These are phyloP conservation scores for Lasius fuliginosus DNA, from an alignment of 2,888 invertebrate species.

Conservation along the genomic window DNA sequence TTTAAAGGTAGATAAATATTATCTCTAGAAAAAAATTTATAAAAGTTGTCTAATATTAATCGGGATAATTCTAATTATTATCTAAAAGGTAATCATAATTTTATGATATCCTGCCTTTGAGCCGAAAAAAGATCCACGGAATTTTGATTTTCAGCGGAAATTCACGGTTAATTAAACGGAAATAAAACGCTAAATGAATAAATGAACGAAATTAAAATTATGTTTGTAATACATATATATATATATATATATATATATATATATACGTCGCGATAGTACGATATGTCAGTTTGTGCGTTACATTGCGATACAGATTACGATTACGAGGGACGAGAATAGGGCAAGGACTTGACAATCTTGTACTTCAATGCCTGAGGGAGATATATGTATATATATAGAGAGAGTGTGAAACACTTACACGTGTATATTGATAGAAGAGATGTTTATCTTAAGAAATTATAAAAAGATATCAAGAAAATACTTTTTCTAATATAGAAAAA, in stretches of 20 bases:
- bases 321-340: slow-evolving; percentile 46
- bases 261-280: not conserved
- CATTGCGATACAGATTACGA: slow-evolving; percentile 70
- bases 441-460: not conserved
- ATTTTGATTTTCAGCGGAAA: not conserved
- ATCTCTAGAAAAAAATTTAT: not conserved
- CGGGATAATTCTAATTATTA: not conserved
- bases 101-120: not conserved
- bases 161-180: not conserved
- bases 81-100: not conserved
- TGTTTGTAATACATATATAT: not conserved
- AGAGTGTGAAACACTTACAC: slow-evolving; percentile 37
- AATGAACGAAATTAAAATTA: not conserved
- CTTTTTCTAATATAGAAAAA: not conserved
- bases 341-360: slow-evolving; percentile 41
- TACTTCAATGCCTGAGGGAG: slow-evolving; percentile 29
- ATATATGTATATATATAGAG: not conserved
- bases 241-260: not conserved
- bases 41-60: slow-evolving; percentile 9
- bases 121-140: not conserved
- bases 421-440: slow-evolving; percentile 30
- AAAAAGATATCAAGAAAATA: not conserved
- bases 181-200: not conserved
- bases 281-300: slow-evolving; percentile 71
- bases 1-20: not conserved